Conservation (phyloP, 2,797 vertebrate species). For the Nothura maculosa region DNA sequence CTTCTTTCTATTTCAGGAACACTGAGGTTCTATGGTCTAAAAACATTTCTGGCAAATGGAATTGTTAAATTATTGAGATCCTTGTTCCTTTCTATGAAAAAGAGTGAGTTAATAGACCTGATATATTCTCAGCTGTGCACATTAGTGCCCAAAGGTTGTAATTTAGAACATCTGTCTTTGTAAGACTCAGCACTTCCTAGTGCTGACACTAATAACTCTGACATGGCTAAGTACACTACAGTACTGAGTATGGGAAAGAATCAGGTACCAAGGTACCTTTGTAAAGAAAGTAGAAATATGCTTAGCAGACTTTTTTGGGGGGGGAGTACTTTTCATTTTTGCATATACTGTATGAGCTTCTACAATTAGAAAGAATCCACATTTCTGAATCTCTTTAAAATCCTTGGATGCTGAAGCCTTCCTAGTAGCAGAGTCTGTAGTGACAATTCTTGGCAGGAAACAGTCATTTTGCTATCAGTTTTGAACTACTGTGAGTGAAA, state of each 20-base stretch:
- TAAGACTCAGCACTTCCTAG: background rate
- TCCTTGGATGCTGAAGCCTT: background rate
- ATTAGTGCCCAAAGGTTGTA: background rate
- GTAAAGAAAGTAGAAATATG: background rate
- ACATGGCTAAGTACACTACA: background rate
- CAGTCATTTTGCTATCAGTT: background rate
- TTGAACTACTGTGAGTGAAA: background rate
- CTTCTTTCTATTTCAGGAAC: background rate
- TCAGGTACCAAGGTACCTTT: background rate
- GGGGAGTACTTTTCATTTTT: background rate
- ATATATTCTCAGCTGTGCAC: background rate
- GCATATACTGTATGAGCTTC: background rate
- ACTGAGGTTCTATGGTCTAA: background rate
- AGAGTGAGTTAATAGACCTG: background rate
- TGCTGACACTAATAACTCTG: background rate
- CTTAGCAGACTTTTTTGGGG: background rate
- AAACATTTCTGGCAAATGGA: background rate
- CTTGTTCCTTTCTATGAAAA: background rate
- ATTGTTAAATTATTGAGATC: slow-evolving; percentile 22
- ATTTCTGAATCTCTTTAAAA: background rate
- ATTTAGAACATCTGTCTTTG: background rate
- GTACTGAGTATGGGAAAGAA: background rate
- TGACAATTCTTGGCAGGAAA: no score
- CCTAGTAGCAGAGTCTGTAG: background rate
- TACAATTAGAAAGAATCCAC: background rate